Percentiles rank a stretch among this genome's conserved stretches.
These are phyloP conservation scores for Cerastoderma edule DNA, from an alignment of 2,888 invertebrate species.

Conservation along the genomic window DNA sequence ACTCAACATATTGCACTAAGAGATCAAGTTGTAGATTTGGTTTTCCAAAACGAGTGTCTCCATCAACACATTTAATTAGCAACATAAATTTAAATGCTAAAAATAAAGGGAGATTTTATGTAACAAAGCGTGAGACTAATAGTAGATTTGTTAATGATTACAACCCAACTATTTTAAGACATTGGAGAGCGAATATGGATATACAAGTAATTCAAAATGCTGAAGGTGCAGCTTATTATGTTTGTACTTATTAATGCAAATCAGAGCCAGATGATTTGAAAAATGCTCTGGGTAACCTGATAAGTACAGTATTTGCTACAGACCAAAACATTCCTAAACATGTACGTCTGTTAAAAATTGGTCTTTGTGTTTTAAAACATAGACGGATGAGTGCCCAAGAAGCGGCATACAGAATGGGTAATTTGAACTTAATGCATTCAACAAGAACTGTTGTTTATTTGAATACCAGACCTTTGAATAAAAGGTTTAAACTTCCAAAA, in stretches of 20 bases:
- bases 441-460: slow-evolving; percentile 32
- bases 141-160: slow-evolving; percentile 32
- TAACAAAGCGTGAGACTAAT: slow-evolving; percentile 16
- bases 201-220: slow-evolving; percentile 41
- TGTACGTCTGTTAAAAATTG: slow-evolving; percentile 27
- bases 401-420: slow-evolving; percentile 38
- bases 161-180: slow-evolving; percentile 31
- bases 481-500: slow-evolving; percentile 25
- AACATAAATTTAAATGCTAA: slow-evolving; percentile 14
- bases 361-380: slow-evolving; percentile 39
- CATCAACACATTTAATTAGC: slow-evolving; percentile 3
- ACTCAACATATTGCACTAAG: background rate
- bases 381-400: slow-evolving; percentile 39
- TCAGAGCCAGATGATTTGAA: slow-evolving; percentile 41
- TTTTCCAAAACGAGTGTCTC: slow-evolving; percentile 25
- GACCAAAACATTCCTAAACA: slow-evolving; percentile 20
- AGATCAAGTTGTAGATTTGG: slow-evolving; percentile 8
- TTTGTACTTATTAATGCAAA: slow-evolving; percentile 36
- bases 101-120: slow-evolving; percentile 38
- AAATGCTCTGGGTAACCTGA: slow-evolving; percentile 31
- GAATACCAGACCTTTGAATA: slow-evolving; percentile 21
- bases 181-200: slow-evolving; percentile 52
- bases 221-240: slow-evolving; percentile 45
- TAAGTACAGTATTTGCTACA: slow-evolving; percentile 22
- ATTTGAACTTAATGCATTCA: slow-evolving; percentile 28